Conservation (phyloP, 2,113 vertebrate species). For the Xiphias gladius region DNA sequence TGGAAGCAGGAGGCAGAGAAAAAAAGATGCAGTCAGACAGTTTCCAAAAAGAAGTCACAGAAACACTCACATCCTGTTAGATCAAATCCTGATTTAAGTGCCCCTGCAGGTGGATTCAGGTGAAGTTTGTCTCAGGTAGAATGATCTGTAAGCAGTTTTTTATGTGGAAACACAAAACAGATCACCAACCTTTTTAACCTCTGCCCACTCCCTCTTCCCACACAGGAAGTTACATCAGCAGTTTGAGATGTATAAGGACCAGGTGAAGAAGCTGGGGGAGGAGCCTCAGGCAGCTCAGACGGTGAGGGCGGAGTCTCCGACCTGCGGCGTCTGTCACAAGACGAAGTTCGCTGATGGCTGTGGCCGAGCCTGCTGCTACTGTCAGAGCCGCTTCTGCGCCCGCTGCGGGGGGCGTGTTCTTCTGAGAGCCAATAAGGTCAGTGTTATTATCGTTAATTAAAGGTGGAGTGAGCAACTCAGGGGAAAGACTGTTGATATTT, state of each 20-base stretch:
- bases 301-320: conserved; percentile 91
- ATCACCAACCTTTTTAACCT: neutral
- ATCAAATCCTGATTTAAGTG: neutral
- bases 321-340: conserved; percentile 94
- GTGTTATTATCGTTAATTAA: neutral
- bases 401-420: conserved; percentile 95
- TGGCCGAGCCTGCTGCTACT: conserved; percentile 95
- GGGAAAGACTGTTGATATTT: too few species aligned
- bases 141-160: too few species aligned
- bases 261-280: conserved; percentile 95
- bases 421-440: conserved; percentile 95
- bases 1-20: too few species aligned
- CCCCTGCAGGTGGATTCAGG: neutral
- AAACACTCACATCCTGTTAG: neutral
- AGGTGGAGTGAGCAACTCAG: too few species aligned
- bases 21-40: too few species aligned
- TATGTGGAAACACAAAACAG: neutral
- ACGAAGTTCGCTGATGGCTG: conserved; percentile 97
- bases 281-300: conserved; percentile 89
- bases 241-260: conserved; percentile 97
- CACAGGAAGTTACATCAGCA: conserved; percentile 96
- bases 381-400: conserved; percentile 95
- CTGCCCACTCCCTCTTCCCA: conserved; percentile 6
- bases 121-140: neutral
- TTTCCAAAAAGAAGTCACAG: neutral